Evolutionary conservation across 2,888 invertebrate genomes (phyloP), one percentile per base, ranked within the genome.

Genomic region (Phaedon cochleariae): DNA sequence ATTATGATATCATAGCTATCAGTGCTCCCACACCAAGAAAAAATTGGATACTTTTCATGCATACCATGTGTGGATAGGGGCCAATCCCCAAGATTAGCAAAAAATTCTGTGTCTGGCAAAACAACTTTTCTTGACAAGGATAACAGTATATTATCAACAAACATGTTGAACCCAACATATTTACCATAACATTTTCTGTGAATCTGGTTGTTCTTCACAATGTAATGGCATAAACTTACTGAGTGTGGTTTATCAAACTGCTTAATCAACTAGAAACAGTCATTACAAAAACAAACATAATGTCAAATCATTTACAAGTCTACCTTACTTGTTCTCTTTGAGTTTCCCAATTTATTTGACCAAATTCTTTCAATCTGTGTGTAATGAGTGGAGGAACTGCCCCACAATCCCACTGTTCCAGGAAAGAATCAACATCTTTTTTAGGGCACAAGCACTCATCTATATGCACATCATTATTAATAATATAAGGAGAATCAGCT

Each of bases 71-170:
- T 79, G 1, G 90, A 89, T 21, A 98, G 84, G 0, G 98, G 98
- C 97, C 97, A 98, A 83, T 98, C 98, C 15, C 98, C 98, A 12
- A 98, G 86, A 84, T 98, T 98, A 52, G 94, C 88, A 73, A 97
- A 92, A 77, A 98, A 89, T 82, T 98, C 97, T 75, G 94, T 85
- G 83, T 98, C 93, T 3, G 97, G 96, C 59, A 98, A 81, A 20
- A 84, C 76, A 20, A 92, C 90, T 87, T 96, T 95, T 71, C 96
- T 87, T 12, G 90, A 83, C 54, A 98, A 81, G 0, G 95, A 96
- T 51, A 94, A 81, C 26, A 98, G 83, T 64, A 96, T 90, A 49
- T 91, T 90, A 84, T 98, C 98, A 84, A 94, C 90, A 84, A 98
- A 98, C 90, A 96, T 95, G 81, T 96, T 96, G 81, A 98, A 98